Conservation (phyloP, 2,888 invertebrate genomes). For the Nymphalis urticae region DNA sequence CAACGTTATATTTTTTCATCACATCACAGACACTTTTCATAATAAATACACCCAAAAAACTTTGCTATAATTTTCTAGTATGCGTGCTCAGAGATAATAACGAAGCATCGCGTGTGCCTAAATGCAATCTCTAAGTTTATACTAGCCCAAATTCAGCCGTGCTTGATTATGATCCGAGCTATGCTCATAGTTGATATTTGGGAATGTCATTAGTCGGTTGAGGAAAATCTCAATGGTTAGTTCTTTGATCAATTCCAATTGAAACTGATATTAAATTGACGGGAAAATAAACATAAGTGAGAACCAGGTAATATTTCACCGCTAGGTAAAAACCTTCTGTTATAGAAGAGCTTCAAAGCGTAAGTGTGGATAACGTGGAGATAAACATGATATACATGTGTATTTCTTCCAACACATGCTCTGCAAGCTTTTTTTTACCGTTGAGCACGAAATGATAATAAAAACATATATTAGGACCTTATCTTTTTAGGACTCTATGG, state of each 20-base stretch:
- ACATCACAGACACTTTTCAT: conserved; percentile 8
- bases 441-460: too few species aligned
- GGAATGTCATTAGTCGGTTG: conserved; percentile 7
- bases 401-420: too few species aligned
- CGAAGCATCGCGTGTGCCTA: conserved; percentile 31
- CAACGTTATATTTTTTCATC: not conserved
- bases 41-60: conserved; percentile 19
- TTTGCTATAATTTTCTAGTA: conserved; percentile 21
- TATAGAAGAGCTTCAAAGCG: too few species aligned
- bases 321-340: too few species aligned
- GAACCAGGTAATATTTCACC: too few species aligned
- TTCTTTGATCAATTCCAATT: not conserved
- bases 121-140: conserved; percentile 27
- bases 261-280: too few species aligned
- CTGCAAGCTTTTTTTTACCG: too few species aligned
- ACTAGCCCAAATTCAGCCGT: conserved; percentile 9
- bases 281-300: too few species aligned
- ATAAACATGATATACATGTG: too few species aligned
- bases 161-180: conserved; percentile 16
- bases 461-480: too few species aligned
- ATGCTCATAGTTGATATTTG: conserved; percentile 3
- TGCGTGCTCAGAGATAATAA: conserved; percentile 38
- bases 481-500: too few species aligned
- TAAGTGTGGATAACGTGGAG: too few species aligned
- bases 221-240: not conserved